Base-by-base conservation (phyloP, 2,888 invertebrate genomes). In the Diarsia rubi region DNA sequence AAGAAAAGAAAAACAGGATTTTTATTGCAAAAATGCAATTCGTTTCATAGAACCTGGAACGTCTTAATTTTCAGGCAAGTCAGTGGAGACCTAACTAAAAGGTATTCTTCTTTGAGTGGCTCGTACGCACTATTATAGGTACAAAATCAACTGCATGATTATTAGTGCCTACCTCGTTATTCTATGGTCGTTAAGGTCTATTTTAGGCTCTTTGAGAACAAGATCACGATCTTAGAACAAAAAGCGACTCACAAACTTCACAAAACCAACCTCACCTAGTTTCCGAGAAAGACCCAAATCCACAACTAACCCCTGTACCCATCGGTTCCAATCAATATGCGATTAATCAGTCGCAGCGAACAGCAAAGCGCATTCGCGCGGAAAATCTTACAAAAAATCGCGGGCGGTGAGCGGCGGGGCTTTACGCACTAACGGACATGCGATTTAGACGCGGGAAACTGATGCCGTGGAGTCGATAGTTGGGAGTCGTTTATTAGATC, bases 341-440 rank as follows among this genome's bases (percentile, higher is more conserved):
- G 95, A 96, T 96, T 96, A 96, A 96, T 96, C 96, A 96, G 94
- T 90, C 88, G 91, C 94, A 95, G 93, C 86, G 91, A 90, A 91
- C 81, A 74, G 93, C 95, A 95, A 88, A 79, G 93, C 95, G 95
- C 95, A 95, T 84, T 91, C 93, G 90, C 92, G 93, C 92, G 95
- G 94, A 95, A 96, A 96, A 95, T 96, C 96, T 96, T 96, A 94
- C 96, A 96, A 96, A 96, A 96, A 96, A 96, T 94, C 92, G 93
- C 92, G 91, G 90, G 90, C 54, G 65, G 71, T 78, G 88, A 82
- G 75, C 84, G 82, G 76, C 83, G 81, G 84, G 88, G 84, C 82
- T 90, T 92, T 81, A 95, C 96, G 96, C 95, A 91, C 94, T 93
- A 88, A 80, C 92, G 93, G 92, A 91, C 91, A 81, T 84, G 88